phyloP scores from a whole-genome alignment of 2,888 invertebrate genomes.

The Parthenolecanium corni region DNA sequence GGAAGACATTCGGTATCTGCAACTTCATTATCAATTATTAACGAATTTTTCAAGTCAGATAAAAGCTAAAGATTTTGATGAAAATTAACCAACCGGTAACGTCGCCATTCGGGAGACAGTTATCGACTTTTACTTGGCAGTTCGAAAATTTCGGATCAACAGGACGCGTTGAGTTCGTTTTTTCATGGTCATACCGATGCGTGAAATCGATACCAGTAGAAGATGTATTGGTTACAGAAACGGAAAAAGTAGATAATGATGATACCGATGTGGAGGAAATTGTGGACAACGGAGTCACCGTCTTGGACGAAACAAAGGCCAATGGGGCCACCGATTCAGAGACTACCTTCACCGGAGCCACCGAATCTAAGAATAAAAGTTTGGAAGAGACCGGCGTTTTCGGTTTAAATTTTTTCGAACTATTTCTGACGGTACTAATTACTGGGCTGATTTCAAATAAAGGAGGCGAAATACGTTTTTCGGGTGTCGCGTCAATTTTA shows the following conservation, averaged over 20 bases:
- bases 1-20: background rate
- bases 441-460: conserved; percentile 11
- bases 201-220: too few relatives aligned
- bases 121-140: background rate
- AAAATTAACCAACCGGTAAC: too few relatives aligned
- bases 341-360: too few relatives aligned
- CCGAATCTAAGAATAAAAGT: too few relatives aligned
- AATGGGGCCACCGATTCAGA: background rate
- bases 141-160: background rate
- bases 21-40: background rate
- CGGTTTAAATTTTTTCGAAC: conserved; percentile 1
- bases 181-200: background rate
- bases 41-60: too few relatives aligned
- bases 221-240: too few relatives aligned
- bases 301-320: background rate
- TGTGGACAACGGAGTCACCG: background rate
- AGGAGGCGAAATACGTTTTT: conserved; percentile 1
- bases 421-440: background rate
- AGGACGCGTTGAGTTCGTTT: background rate
- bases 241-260: too few relatives aligned
- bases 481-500: background rate
- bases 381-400: background rate
- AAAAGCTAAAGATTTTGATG: too few relatives aligned
- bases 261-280: background rate
- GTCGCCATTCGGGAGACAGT: background rate